phyloP scores from a whole-genome alignment of 2,797 vertebrate species.

The Rhinogobio ventralis region DNA sequence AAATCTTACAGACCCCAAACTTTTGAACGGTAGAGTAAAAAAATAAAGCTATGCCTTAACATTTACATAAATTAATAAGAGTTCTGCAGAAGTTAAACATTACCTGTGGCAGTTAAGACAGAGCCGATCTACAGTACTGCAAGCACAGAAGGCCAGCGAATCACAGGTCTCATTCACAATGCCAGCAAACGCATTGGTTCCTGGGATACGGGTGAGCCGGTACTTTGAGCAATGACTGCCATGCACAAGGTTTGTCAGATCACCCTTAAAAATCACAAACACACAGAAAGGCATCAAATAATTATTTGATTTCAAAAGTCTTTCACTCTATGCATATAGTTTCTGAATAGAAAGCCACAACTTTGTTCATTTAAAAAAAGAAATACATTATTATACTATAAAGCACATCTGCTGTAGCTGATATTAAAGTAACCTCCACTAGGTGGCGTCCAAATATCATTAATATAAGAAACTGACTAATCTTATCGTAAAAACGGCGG shows the following conservation, averaged over 20 bases:
- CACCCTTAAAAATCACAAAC: conserved; percentile 80
- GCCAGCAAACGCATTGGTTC: conserved; percentile 95
- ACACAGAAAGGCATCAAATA: background rate
- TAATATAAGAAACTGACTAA: background rate
- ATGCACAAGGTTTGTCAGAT: conserved; percentile 96
- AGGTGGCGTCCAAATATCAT: conserved; percentile 58
- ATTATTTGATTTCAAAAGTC: background rate
- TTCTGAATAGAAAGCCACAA: background rate
- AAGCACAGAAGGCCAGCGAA: conserved; percentile 96
- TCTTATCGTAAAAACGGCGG: accelerated
- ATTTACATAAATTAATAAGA: background rate
- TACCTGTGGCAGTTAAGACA: conserved; percentile 99
- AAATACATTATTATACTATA: background rate
- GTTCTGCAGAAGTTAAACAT: background rate
- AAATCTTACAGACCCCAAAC: background rate
- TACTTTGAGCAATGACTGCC: conserved; percentile 98
- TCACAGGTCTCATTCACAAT: conserved; percentile 98
- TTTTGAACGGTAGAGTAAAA: background rate
- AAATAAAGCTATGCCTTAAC: background rate
- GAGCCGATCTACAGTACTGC: conserved; percentile 97
- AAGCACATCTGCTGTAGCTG: background rate
- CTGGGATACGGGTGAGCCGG: conserved; percentile 91
- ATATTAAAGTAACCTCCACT: conserved; percentile 60
- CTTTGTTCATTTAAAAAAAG: background rate
- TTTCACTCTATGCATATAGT: background rate